These are phyloP conservation scores for Manis javanica DNA, from an alignment of 2,797 vertebrate species.

Conservation along the genomic window DNA sequence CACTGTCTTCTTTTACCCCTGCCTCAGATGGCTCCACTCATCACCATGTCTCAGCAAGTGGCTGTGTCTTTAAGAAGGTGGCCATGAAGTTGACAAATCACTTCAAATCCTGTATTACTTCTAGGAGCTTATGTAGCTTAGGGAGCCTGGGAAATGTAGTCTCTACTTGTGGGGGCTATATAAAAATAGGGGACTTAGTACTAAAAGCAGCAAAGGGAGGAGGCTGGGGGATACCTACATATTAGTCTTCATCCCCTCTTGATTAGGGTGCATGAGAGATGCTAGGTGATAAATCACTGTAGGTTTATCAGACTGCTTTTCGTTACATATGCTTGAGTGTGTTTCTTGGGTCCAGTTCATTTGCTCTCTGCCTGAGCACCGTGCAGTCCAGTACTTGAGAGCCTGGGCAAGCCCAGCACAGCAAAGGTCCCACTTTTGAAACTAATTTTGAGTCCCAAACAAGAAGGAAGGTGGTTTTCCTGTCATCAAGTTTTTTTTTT, in stretches of 20 bases:
- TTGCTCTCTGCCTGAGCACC: neutral
- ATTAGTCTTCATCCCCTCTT: neutral
- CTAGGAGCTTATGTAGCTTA: neutral
- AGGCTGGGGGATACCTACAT: neutral
- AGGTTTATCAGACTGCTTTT: neutral
- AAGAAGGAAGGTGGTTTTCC: neutral
- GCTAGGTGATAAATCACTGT: neutral
- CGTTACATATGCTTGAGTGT: fast-evolving
- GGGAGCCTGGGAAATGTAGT: neutral
- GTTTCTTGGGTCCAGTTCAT: neutral
- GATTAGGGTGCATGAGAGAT: too few species aligned
- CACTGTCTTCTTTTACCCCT: neutral
- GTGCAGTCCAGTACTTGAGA: neutral
- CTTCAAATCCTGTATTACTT: neutral
- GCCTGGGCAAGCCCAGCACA: neutral
- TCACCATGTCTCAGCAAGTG: neutral
- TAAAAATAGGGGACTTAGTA: neutral
- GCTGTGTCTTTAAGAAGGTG: neutral
- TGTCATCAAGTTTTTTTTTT: neutral
- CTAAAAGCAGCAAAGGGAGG: neutral
- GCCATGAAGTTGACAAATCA: neutral
- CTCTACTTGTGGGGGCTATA: neutral
- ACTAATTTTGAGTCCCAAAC: neutral
- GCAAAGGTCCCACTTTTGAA: neutral
- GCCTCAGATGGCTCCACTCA: neutral